phyloP scores from a whole-genome alignment of 2,113 vertebrate species.

The Sigmodon hispidus region DNA sequence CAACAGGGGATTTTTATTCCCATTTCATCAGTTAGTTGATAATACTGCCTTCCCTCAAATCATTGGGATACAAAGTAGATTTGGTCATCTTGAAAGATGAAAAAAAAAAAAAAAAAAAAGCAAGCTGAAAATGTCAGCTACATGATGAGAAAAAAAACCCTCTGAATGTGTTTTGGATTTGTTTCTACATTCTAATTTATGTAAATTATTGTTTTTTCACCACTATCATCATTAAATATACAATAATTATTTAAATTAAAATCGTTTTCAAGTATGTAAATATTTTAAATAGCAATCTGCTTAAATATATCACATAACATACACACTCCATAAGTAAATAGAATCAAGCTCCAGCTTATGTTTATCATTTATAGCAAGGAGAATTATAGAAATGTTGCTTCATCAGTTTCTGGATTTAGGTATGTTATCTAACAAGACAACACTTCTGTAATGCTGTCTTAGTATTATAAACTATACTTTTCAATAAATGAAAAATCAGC shows the following conservation, averaged over 20 bases:
- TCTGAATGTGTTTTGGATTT: neutral
- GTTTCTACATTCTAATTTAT: neutral
- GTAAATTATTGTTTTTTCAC: neutral
- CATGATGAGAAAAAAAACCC: neutral
- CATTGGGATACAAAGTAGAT: slow-evolving; percentile 42
- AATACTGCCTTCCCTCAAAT: neutral
- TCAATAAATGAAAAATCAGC: neutral
- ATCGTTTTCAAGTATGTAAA: neutral
- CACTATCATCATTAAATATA: neutral
- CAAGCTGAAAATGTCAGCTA: neutral
- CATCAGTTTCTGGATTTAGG: neutral
- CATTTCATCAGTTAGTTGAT: slow-evolving; percentile 25
- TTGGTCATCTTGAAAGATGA: neutral
- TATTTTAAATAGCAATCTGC: slow-evolving; percentile 29
- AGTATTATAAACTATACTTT: neutral
- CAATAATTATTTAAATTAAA: slow-evolving; percentile 1
- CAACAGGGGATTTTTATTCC: neutral
- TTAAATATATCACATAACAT: slow-evolving; percentile 23
- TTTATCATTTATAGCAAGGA: neutral
- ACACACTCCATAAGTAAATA: neutral
- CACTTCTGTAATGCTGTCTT: slow-evolving; percentile 21
- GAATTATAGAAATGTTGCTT: neutral
- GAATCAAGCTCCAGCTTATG: neutral
- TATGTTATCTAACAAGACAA: neutral
- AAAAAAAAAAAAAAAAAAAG: neutral